Evolutionary conservation across 2,888 invertebrate genomes (phyloP), one percentile per base, ranked within the genome.

Genomic region (Callinectes sapidus): DNA sequence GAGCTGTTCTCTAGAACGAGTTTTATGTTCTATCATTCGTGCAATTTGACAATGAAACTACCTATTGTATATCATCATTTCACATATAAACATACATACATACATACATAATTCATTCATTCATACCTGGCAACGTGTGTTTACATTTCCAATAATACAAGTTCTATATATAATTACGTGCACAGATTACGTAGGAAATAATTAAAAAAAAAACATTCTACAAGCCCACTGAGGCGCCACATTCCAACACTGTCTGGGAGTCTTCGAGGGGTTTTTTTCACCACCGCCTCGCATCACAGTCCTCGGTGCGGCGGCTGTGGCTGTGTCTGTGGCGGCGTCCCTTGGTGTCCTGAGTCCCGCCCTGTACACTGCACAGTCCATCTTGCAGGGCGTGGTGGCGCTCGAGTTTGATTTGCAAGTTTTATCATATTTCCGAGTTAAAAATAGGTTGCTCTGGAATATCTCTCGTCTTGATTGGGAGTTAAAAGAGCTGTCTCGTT

Each of bases 401-500:
- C 81, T 32, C 32, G 13, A 35, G 32, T 35, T 35, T 35, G 81
- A 81, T 81, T 81, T 81, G 81, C 81, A 81, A 35, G 81, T 81
- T 81, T 81, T 32, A 81, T 32, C 81, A 81, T 35, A 81, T 81
- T 81, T 81, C 81, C n/a, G 32, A 81, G 35, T 81, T 35, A 81
- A 35, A 35, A 35, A 81, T 81, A 35, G 35, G 81, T 81, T 81
- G 81, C 35, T 81, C 16, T 81, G 35, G 81, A 81, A 35, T 81
- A 81, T 81, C 35, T 32, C 35, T 16, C 35, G 81, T 13, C 81
- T 35, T 81, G 81, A 81, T 81, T 81, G 81, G 13, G 81, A 35
- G 81, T 81, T 35, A 81, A 81, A 81, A 81, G 81, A 35, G 35
- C 81, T 81, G 81, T 81, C 81, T 81, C 81, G 81, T 81, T 81